Evolutionary conservation across 1,140 invertebrate species (phyloP).

Genomic region (Ephestia elutella): DNA sequence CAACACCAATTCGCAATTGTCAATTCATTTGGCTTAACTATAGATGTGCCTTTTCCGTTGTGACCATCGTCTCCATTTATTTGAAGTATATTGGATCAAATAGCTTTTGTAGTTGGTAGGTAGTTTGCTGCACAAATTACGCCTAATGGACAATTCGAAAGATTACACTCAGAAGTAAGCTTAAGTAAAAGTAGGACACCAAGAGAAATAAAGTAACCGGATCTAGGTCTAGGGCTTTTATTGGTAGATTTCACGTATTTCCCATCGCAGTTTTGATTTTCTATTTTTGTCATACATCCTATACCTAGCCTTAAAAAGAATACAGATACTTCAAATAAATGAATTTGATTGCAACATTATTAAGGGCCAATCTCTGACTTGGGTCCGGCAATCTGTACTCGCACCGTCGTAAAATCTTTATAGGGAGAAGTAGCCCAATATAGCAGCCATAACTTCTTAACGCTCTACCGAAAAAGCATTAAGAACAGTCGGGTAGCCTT

Average conservation of each 20-base stretch:
- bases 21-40: no score
- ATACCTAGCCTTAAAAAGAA: neutral
- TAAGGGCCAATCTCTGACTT: neutral
- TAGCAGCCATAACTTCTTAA: slow-evolving; percentile 29
- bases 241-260: neutral
- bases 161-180: neutral
- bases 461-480: slow-evolving; percentile 26
- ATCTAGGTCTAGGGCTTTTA: neutral
- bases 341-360: neutral
- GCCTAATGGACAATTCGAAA: no score
- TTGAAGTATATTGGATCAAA: no score
- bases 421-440: slow-evolving; percentile 26
- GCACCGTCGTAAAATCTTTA: slow-evolving; percentile 37
- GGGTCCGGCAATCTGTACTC: slow-evolving; percentile 24
- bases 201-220: neutral
- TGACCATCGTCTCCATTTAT: no score
- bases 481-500: neutral
- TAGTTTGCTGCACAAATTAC: no score
- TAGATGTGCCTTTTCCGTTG: no score
- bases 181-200: neutral
- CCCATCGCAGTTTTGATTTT: neutral
- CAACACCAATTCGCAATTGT: slow-evolving; percentile 15
- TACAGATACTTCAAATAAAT: neutral
- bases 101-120: no score
- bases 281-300: neutral